Evolutionary conservation across 2,113 vertebrate species (phyloP).

Genomic region (Zonotrichia leucophrys): DNA sequence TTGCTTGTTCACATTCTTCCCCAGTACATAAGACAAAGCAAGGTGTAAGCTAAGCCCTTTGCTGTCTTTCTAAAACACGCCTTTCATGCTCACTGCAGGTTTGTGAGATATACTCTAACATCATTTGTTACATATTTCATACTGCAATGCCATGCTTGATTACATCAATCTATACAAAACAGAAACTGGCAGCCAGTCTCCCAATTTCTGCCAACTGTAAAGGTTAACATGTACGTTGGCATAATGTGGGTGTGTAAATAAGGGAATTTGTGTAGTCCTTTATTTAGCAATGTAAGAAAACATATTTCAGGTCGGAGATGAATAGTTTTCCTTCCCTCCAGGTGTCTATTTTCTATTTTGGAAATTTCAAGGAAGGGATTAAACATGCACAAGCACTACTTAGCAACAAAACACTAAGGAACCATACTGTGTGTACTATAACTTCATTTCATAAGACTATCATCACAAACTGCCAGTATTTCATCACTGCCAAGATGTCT

Average conservation of each 20-base stretch:
- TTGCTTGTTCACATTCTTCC: neutral
- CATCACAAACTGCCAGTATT: conserved; percentile 68
- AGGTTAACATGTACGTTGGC: conserved; percentile 72
- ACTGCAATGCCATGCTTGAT: conserved; percentile 66
- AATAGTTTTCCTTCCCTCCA: conserved; percentile 69
- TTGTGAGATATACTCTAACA: conserved; percentile 53
- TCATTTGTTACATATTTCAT: conserved; percentile 67
- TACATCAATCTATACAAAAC: conserved; percentile 71
- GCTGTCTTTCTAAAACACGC: neutral
- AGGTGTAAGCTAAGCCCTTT: neutral
- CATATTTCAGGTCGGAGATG: conserved; percentile 65
- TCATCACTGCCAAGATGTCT: conserved; percentile 67
- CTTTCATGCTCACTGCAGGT: neutral
- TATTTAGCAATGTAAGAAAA: conserved; percentile 71
- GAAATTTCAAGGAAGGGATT: conserved; percentile 64
- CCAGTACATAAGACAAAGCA: neutral
- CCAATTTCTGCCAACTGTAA: conserved; percentile 72
- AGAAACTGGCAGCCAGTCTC: conserved; percentile 68
- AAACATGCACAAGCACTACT: conserved; percentile 70
- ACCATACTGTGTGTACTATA: conserved; percentile 69
- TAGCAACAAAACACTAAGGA: conserved; percentile 66
- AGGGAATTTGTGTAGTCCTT: conserved; percentile 63
- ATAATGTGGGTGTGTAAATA: conserved; percentile 73
- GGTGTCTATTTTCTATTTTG: conserved; percentile 71
- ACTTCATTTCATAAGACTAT: conserved; percentile 69